A percentile compares a stretch with the other conserved stretches of the same genome.
Conservation (phyloP, 2,113 vertebrate genomes). For the Oplegnathus fasciatus region DNA sequence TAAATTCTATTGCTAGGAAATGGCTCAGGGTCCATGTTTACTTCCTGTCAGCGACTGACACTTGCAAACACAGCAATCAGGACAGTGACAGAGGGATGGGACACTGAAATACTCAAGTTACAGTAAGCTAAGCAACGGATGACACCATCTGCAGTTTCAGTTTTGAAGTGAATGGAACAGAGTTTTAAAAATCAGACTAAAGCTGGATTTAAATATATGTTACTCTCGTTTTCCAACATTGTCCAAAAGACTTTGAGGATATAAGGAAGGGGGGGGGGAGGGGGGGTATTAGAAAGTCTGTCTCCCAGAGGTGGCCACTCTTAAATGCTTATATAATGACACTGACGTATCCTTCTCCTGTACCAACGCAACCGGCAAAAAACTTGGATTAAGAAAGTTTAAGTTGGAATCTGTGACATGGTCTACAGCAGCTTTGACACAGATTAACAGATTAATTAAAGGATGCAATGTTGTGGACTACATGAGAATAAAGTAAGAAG, state of each 20-base stretch:
- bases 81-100: background rate
- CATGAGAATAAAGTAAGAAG: background rate
- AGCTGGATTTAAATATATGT: too few relatives aligned
- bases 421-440: background rate
- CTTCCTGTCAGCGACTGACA: too few relatives aligned
- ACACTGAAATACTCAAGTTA: background rate
- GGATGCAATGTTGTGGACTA: background rate
- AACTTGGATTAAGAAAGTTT: background rate
- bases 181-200: too few relatives aligned
- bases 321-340: background rate
- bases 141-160: too few relatives aligned
- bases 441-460: background rate
- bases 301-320: background rate
- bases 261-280: too few relatives aligned
- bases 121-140: background rate
- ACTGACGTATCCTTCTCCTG: background rate
- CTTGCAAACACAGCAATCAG: background rate
- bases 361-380: background rate
- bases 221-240: too few relatives aligned
- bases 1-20: background rate
- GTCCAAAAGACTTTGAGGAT: background rate
- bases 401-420: background rate
- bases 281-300: background rate
- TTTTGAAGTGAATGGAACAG: too few relatives aligned
- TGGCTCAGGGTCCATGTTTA: background rate